These are phyloP conservation scores for Amorpha juglandis DNA, from an alignment of 2,888 invertebrate species.

Conservation along the genomic window DNA sequence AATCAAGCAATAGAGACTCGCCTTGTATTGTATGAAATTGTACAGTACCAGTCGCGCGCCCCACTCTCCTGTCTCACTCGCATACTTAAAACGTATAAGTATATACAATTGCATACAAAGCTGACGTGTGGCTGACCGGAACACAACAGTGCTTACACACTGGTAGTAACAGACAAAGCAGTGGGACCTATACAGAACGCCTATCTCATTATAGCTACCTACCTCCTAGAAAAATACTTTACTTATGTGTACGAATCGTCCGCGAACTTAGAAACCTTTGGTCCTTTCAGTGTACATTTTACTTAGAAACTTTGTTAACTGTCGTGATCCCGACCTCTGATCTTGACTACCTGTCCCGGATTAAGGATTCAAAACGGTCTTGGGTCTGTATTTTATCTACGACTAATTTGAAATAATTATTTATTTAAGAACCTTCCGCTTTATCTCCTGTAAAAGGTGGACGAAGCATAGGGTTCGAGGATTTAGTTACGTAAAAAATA, in stretches of 20 bases:
- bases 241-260: constrained; percentile 14
- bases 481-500: neutral
- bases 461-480: neutral
- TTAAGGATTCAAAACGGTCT: constrained; percentile 39
- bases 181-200: too few species aligned
- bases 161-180: too few species aligned
- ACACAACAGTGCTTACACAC: too few species aligned
- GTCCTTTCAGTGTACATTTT: constrained; percentile 27
- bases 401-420: neutral
- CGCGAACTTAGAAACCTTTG: constrained; percentile 11
- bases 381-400: neutral
- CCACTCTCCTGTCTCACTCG: too few species aligned
- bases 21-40: too few species aligned
- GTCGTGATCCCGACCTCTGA: constrained; percentile 30
- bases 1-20: too few species aligned
- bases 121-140: too few species aligned
- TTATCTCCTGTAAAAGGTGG: neutral
- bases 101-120: too few species aligned
- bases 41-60: too few species aligned
- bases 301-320: constrained; percentile 30
- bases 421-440: neutral
- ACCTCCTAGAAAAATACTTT: too few species aligned
- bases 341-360: constrained; percentile 15
- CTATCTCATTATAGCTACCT: too few species aligned
- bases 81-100: too few species aligned